Evolutionary conservation across 2,797 vertebrate genomes (phyloP), one percentile per base, ranked within the genome.

Genomic region (Gobio occitaniae): DNA sequence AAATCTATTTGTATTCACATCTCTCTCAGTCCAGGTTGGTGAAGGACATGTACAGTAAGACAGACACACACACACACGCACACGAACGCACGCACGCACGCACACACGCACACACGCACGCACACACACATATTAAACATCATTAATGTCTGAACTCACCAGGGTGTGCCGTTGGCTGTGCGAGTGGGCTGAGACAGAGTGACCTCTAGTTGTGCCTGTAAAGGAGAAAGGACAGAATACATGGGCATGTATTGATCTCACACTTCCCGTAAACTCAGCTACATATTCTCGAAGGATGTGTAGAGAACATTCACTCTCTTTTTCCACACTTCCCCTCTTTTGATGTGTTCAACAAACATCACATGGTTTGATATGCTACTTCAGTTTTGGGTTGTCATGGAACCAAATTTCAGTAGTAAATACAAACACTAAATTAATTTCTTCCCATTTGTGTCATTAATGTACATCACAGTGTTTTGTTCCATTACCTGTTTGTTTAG

Each of bases 171-270:
- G 84, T 95, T 96, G 89, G 93, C 92, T 89, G 94, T 93, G 84
- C 88, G 90, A 86, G 93, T 88, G 72, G 95, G 95, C 91, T 95
- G 95, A 91, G 93, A 93, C 85, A 93, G 90, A 84, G 91, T 95
- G 93, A 94, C 94, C 86, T 95, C 95, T 89, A 91, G 89, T 90
- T 94, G 94, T 91, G 92, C 92, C 95, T 96, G 93, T 92, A 91
- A 91, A 87, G 70, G 74, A 88, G 84, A 79, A 88, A 86, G 79
- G 69, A 87, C 61, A 81, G 61, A 82, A 82, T 13, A 82, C 25
- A 82, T 83, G 80, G 68, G 75, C 56, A 86, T 78, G 72, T 79
- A 81, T 63, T 77, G 13, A 78, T 76, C 79, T 19, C 6, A 36
- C 32, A 69, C 56, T 25, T 61, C n/a, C 11, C 38, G 54, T 80